Evolutionary conservation across 1,140 invertebrate genomes (phyloP).

Genomic region (Aphidius ervi): DNA sequence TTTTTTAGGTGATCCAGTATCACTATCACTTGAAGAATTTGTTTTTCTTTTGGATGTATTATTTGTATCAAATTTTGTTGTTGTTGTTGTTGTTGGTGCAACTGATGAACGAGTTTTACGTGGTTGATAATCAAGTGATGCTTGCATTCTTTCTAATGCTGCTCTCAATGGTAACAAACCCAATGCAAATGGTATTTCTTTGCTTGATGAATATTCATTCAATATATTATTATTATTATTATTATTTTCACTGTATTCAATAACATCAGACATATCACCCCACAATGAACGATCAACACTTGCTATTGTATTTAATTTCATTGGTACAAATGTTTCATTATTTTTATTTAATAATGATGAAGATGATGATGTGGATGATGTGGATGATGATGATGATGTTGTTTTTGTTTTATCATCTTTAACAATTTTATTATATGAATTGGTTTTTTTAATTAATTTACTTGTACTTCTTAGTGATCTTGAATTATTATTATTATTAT

Average conservation of each 20-base stretch:
- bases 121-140: constrained; percentile 52
- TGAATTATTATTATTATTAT: constrained; percentile 10
- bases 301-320: constrained; percentile 32
- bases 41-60: constrained; percentile 32
- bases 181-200: constrained; percentile 53
- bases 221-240: constrained; percentile 24
- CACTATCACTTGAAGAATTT: neutral
- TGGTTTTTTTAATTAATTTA: constrained; percentile 25
- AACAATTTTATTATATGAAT: constrained; percentile 5
- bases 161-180: constrained; percentile 50
- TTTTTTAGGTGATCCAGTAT: no score
- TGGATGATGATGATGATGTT: no score
- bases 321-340: constrained; percentile 10
- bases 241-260: constrained; percentile 32
- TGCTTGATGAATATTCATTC: constrained; percentile 39
- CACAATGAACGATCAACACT: constrained; percentile 45
- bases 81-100: constrained; percentile 29
- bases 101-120: constrained; percentile 51
- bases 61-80: constrained; percentile 29
- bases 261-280: constrained; percentile 50
- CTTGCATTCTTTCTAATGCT: constrained; percentile 52
- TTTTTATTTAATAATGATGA: constrained; percentile 20
- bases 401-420: constrained; percentile 16
- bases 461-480: constrained; percentile 29
- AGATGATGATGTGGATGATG: no score